Conservation (phyloP, 2,888 invertebrate genomes). For the Microctonus aethiopoides region DNA sequence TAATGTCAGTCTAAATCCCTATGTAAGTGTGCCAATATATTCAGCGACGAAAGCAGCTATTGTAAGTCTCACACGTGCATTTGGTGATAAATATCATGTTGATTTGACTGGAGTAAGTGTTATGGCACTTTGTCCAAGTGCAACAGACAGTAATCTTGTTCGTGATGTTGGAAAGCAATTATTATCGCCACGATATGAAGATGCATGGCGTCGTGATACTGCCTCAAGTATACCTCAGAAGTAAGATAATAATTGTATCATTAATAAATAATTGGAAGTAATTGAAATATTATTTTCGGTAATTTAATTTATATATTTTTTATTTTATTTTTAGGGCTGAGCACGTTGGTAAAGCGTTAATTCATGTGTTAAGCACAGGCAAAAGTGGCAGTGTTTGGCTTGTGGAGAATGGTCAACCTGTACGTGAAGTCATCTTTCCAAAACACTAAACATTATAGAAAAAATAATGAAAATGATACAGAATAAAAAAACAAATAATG, state of each 20-base stretch:
- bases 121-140: constrained; percentile 77
- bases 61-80: constrained; percentile 78
- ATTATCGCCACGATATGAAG: constrained; percentile 78
- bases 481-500: neutral
- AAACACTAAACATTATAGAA: constrained; percentile 50
- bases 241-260: constrained; percentile 62
- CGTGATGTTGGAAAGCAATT: constrained; percentile 78
- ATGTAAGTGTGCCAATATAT: constrained; percentile 80
- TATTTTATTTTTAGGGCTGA: constrained; percentile 70
- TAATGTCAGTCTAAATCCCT: constrained; percentile 76
- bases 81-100: constrained; percentile 81
- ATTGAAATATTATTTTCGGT: neutral
- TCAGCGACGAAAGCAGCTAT: constrained; percentile 83
- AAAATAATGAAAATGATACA: neutral
- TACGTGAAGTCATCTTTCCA: constrained; percentile 69
- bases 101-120: constrained; percentile 78
- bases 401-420: constrained; percentile 76
- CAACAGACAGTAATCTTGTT: constrained; percentile 73
- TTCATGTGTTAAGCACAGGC: constrained; percentile 75
- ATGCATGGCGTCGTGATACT: constrained; percentile 79
- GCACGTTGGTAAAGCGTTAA: constrained; percentile 75
- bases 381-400: constrained; percentile 80
- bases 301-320: constrained; percentile 34
- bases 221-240: constrained; percentile 74
- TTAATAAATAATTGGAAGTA: neutral